Percentiles rank a stretch among this genome's conserved stretches.
These are phyloP conservation scores for Spatulosminthurus flaviceps DNA, from an alignment of 2,888 invertebrate species.

Conservation along the genomic window DNA sequence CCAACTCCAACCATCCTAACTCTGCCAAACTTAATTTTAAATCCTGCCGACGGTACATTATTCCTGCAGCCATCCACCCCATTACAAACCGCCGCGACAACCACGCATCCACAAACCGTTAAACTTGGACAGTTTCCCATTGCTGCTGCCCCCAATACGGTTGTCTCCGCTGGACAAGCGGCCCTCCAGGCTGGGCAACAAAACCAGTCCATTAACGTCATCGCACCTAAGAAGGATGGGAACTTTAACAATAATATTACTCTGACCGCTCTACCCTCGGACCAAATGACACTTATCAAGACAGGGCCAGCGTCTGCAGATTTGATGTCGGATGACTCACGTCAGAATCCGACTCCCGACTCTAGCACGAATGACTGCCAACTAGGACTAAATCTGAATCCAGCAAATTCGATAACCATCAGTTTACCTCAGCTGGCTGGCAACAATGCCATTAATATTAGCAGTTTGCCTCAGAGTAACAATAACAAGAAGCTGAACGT, in stretches of 20 bases:
- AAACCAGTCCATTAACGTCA: slow-evolving; percentile 49
- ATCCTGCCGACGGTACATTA: slow-evolving; percentile 62
- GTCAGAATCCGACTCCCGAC: slow-evolving; percentile 63
- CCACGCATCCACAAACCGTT: slow-evolving; percentile 49
- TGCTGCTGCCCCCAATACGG: slow-evolving; percentile 47
- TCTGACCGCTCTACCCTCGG: slow-evolving; percentile 48
- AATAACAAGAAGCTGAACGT: slow-evolving; percentile 58
- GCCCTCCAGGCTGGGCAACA: slow-evolving; percentile 42
- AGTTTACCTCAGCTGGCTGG: slow-evolving; percentile 55
- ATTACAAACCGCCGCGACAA: slow-evolving; percentile 50
- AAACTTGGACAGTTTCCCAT: slow-evolving; percentile 60
- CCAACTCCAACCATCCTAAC: slow-evolving; percentile 61
- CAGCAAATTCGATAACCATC: slow-evolving; percentile 58
- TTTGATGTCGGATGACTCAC: slow-evolving; percentile 60
- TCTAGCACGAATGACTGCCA: slow-evolving; percentile 63
- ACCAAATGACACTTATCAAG: slow-evolving; percentile 45
- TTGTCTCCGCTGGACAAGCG: slow-evolving; percentile 21
- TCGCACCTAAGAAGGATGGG: slow-evolving; percentile 60
- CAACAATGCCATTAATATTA: slow-evolving; percentile 50
- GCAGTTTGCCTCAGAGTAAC: slow-evolving; percentile 46
- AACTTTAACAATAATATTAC: slow-evolving; percentile 38
- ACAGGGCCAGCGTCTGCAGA: slow-evolving; percentile 52
- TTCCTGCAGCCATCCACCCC: slow-evolving; percentile 59
- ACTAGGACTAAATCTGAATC: slow-evolving; percentile 54
- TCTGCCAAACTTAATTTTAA: slow-evolving; percentile 62